These are phyloP conservation scores for Plebejus anna DNA, from an alignment of 2,888 invertebrate species.

Conservation along the genomic window DNA sequence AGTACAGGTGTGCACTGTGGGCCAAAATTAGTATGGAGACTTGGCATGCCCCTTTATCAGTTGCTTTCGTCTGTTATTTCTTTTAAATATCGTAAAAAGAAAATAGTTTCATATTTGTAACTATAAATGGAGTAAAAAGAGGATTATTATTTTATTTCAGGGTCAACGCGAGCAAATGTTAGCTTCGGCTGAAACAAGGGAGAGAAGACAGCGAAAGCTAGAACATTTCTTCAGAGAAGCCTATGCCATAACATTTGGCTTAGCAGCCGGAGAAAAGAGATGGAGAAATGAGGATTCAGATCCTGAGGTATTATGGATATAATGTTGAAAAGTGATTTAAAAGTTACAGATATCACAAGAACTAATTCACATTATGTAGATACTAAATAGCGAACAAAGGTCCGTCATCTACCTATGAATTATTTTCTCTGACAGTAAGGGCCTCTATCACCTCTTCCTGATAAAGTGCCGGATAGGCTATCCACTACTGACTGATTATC, in stretches of 20 bases:
- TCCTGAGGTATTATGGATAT: slow-evolving; percentile 80
- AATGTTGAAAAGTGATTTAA: too few relatives aligned
- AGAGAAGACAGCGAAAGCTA: slow-evolving; percentile 93
- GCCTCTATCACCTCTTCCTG: too few relatives aligned
- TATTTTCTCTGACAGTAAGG: too few relatives aligned
- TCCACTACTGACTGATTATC: too few relatives aligned
- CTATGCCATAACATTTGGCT: slow-evolving; percentile 94
- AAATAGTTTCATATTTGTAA: not conserved
- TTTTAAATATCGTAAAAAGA: not conserved
- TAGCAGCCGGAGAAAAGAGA: slow-evolving; percentile 91
- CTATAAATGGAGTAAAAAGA: not conserved
- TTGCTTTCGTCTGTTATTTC: not conserved
- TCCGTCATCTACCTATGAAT: too few relatives aligned
- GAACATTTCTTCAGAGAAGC: slow-evolving; percentile 98
- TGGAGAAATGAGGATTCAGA: slow-evolving; percentile 86
- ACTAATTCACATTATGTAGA: too few relatives aligned
- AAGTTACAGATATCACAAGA: too few relatives aligned
- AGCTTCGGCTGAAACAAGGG: slow-evolving; percentile 95
- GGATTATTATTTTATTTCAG: slow-evolving; percentile 44
- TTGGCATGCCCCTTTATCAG: too few relatives aligned
- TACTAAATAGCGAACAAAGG: too few relatives aligned
- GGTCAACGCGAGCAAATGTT: slow-evolving; percentile 92
- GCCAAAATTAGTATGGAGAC: too few relatives aligned
- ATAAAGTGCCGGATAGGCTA: too few relatives aligned
- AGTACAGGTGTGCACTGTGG: too few relatives aligned